phyloP scores from a whole-genome alignment of 2,113 vertebrate genomes.

The Zootoca vivipara region DNA sequence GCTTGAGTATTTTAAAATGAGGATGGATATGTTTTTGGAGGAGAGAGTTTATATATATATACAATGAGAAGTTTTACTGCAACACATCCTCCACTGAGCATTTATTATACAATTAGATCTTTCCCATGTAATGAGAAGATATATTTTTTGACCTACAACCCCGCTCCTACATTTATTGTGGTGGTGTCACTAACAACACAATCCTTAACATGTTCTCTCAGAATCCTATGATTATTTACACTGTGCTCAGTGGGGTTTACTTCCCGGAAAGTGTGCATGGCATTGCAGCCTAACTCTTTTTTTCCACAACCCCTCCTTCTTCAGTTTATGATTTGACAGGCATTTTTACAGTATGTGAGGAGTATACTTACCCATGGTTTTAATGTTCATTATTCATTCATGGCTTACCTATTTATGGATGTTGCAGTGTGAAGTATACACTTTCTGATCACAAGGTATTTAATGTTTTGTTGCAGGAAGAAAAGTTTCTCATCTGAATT shows the following conservation, averaged over 20 bases:
- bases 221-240: neutral
- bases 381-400: neutral
- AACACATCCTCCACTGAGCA: too few relatives aligned
- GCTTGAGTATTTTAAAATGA: neutral
- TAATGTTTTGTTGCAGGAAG: neutral
- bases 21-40: slow-evolving; percentile 12
- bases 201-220: neutral
- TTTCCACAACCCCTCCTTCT: neutral
- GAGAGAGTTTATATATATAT: neutral
- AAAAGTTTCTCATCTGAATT: neutral
- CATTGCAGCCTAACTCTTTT: neutral
- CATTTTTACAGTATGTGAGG: neutral
- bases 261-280: neutral
- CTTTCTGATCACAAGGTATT: neutral
- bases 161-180: neutral
- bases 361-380: neutral
- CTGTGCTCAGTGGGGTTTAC: neutral
- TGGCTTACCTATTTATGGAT: neutral
- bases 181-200: neutral
- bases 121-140: too few relatives aligned
- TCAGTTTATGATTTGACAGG: neutral
- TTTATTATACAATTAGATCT: too few relatives aligned
- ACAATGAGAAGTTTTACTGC: too few relatives aligned
- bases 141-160: neutral
- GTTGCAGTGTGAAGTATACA: neutral